Conservation (phyloP, 2,797 vertebrate species). For the Hozukius guyotensis region DNA sequence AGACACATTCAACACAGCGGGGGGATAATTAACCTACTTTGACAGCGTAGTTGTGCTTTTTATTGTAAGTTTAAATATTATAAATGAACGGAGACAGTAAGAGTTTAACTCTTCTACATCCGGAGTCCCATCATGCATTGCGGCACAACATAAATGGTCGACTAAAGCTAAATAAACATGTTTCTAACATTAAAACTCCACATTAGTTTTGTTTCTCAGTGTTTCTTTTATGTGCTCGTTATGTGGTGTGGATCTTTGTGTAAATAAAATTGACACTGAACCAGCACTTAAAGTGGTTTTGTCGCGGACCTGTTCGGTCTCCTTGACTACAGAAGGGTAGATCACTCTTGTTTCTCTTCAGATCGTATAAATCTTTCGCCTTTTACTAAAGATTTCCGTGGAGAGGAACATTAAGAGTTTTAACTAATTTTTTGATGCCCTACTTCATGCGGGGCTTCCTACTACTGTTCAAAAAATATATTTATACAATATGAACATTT, state of each 20-base stretch:
- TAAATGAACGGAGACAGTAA: too few species aligned
- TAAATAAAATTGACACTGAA: rapidly evolving
- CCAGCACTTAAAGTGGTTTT: not conserved
- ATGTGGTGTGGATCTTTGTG: too few species aligned
- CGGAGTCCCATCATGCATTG: conserved; percentile 29
- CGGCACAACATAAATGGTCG: rapidly evolving
- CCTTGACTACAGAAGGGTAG: not conserved
- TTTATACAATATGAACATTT: too few species aligned
- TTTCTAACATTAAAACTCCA: not conserved
- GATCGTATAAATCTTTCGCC: conserved; percentile 52
- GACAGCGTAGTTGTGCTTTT: too few species aligned
- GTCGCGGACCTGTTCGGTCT: rapidly evolving
- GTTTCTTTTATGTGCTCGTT: rapidly evolving
- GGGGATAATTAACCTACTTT: too few species aligned
- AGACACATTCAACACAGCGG: too few species aligned
- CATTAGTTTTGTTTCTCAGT: rapidly evolving
- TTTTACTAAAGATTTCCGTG: conserved; percentile 57
- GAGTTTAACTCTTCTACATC: not conserved
- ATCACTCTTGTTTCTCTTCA: conserved; percentile 43
- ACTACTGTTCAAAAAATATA: too few species aligned
- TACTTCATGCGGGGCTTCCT: not conserved
- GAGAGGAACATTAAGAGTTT: conserved; percentile 34
- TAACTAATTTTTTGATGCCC: not conserved
- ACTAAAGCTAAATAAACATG: not conserved
- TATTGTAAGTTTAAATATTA: too few species aligned